Base-by-base conservation (phyloP, 2,888 invertebrate genomes). In the Pseudococcus longispinus region DNA sequence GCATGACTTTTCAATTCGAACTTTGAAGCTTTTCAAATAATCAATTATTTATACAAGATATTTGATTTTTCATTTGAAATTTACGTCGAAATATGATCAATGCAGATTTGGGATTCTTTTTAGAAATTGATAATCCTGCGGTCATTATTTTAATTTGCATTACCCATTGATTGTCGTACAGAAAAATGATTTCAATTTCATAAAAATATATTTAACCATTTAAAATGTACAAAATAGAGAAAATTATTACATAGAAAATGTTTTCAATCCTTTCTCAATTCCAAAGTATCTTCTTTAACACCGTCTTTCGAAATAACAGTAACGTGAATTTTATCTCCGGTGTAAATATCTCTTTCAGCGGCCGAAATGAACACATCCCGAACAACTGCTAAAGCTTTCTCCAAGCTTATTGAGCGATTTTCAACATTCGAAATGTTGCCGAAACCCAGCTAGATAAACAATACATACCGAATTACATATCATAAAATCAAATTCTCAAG, bases 321-420 rank as follows among this genome's bases (percentile, higher is more conserved):
- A 89, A 99, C 95, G 88, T 93, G 92, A 89, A 98, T 95, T 88
- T 94, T 94, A 92, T 99, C 99, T 83, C 99, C 99, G 87, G 98
- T 98, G 90, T 97, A 96, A 90, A 98, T 99, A 91, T 99, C 99
- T 90, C 99, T 94, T 91, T 99, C 99, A 1, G 98, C 97, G 4
- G 99, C 99, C 87, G 98, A 97, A 89, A 97, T 97, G 91, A 99
- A 99, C 0, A 97, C 96, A 92, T 99, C 99, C 90, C 97, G 97
- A 70, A 98, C 92, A 46, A 99, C 92, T 6, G 94, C 93, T 15
- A 97, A 91, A 0, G 98, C 98, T 89, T 95, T 95, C 87, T 97
- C 97, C 65, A 87, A 32, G 6, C 83, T 87, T 13, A 87, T 32
- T 2, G 83, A 26, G 26, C 46, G 29, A 1, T 37, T 32, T 32